phyloP scores from a whole-genome alignment of 2,113 vertebrate genomes.

The Drymodes brunneopygia region DNA sequence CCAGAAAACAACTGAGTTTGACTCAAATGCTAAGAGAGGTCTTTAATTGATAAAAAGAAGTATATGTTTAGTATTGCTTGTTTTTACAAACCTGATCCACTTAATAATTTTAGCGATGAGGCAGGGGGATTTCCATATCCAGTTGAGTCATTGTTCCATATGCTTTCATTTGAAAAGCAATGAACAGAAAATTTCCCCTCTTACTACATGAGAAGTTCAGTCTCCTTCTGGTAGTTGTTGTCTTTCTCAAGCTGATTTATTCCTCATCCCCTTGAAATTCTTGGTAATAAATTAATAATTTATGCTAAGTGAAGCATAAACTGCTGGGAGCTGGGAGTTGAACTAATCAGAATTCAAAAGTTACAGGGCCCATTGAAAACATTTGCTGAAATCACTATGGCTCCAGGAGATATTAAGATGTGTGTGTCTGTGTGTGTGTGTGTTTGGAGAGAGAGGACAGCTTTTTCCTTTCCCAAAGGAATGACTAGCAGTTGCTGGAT shows the following conservation, averaged over 20 bases:
- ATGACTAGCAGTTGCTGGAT: not conserved
- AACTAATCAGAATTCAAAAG: conserved; percentile 33
- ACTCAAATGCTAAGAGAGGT: not conserved
- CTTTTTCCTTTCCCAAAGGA: not conserved
- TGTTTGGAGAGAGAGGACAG: not conserved
- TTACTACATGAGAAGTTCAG: not conserved
- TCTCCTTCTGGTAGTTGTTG: not conserved
- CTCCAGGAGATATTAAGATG: not conserved
- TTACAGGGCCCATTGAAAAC: not conserved
- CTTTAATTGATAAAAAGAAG: not conserved
- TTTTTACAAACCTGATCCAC: not conserved
- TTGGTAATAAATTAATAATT: conserved; percentile 72
- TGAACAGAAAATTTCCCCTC: not conserved
- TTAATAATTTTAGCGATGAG: not conserved
- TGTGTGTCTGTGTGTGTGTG: not conserved
- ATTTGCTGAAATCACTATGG: not conserved
- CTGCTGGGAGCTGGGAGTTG: not conserved
- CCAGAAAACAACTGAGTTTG: not conserved
- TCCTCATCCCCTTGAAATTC: conserved; percentile 46
- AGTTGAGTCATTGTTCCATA: not conserved
- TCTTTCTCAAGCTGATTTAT: conserved; percentile 53
- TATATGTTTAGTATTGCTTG: not conserved
- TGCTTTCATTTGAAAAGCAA: conserved; percentile 41
- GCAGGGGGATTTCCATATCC: not conserved
- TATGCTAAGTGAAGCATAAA: conserved; percentile 51